These are phyloP conservation scores for Sula dactylatra DNA, from an alignment of 2,113 vertebrate species.

Conservation along the genomic window DNA sequence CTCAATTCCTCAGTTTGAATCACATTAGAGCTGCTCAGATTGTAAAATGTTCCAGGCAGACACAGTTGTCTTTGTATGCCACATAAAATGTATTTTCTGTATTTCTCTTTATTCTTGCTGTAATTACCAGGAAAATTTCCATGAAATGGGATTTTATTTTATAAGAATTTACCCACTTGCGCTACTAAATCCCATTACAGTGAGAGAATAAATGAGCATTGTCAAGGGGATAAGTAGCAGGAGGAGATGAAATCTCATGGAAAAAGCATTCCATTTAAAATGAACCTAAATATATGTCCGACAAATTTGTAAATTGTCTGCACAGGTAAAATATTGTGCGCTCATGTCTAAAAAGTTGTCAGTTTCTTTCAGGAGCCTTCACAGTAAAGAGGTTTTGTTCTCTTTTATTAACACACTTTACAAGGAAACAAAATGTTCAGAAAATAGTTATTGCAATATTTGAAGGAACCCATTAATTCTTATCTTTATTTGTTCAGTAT, in stretches of 20 bases:
- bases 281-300: neutral
- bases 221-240: neutral
- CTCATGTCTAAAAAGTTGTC: neutral
- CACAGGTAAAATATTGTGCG: neutral
- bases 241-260: neutral
- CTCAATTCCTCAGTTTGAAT: neutral
- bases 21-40: neutral
- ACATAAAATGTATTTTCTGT: neutral
- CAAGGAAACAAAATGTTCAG: neutral
- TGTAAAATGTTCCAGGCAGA: neutral
- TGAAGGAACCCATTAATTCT: neutral
- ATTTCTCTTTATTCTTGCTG: neutral
- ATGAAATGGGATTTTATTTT: constrained; percentile 45
- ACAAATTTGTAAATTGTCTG: neutral
- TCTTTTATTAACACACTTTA: neutral
- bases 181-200: neutral
- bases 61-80: neutral
- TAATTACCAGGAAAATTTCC: constrained; percentile 17
- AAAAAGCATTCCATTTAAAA: neutral
- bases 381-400: neutral
- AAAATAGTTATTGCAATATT: neutral
- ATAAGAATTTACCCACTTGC: neutral
- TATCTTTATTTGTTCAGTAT: neutral
- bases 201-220: neutral
- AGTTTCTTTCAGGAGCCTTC: neutral